Conservation (phyloP, 2,113 vertebrate genomes). For the Dicentrarchus labrax region DNA sequence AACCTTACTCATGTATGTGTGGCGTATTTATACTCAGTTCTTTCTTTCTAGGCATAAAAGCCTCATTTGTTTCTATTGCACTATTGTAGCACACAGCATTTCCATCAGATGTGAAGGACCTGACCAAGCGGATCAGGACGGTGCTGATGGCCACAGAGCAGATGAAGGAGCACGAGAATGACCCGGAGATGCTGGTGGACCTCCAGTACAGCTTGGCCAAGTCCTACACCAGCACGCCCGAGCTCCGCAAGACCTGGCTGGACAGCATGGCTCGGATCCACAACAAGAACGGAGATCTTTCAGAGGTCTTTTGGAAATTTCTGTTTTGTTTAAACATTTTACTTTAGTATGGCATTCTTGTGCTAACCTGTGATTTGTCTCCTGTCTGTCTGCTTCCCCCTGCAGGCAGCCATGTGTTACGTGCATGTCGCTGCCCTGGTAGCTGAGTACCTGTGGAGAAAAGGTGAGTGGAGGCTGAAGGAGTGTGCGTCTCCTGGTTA, state of each 20-base stretch:
- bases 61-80: background rate
- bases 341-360: background rate
- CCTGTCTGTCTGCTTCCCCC: constrained; percentile 37
- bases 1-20: too few relatives aligned
- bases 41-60: too few relatives aligned
- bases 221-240: constrained; percentile 97
- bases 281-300: constrained; percentile 96
- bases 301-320: constrained; percentile 84
- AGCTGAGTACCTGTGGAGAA: constrained; percentile 96
- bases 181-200: constrained; percentile 98
- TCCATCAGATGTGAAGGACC: constrained; percentile 95
- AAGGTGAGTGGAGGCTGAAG: constrained; percentile 86
- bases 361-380: background rate
- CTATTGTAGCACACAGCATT: constrained; percentile 91
- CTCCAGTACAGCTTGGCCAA: constrained; percentile 98
- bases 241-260: constrained; percentile 97
- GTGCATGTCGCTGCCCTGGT: constrained; percentile 97
- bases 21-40: too few relatives aligned
- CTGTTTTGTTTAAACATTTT: background rate
- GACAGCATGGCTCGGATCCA: constrained; percentile 99
- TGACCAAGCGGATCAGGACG: constrained; percentile 96
- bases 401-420: constrained; percentile 97
- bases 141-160: constrained; percentile 99
- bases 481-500: too few relatives aligned
- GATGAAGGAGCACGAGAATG: constrained; percentile 99